These are phyloP conservation scores for Corythornis vintsioides DNA, from an alignment of 2,113 vertebrate genomes.

Conservation along the genomic window DNA sequence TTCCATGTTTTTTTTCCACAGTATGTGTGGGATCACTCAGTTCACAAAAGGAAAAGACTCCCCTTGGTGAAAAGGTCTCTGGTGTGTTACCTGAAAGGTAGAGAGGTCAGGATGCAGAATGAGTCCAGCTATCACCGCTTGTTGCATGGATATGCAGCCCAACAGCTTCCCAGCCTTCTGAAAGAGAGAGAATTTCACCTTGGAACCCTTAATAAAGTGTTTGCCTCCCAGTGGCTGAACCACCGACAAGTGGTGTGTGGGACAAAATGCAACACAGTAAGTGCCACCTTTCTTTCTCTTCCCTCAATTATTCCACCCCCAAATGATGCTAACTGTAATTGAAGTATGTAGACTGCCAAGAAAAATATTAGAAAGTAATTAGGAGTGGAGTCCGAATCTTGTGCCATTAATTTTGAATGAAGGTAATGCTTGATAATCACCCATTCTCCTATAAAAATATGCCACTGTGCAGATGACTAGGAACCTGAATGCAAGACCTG, in stretches of 20 bases:
- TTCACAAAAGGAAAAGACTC: slow-evolving; percentile 81
- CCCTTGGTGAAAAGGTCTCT: slow-evolving; percentile 85
- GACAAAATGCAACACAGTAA: slow-evolving; percentile 98
- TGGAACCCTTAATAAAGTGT: slow-evolving; percentile 96
- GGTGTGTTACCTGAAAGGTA: slow-evolving; percentile 90
- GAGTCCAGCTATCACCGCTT: slow-evolving; percentile 84
- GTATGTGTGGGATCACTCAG: slow-evolving; percentile 77
- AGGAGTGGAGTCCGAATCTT: fast-evolving
- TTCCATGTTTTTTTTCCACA: slow-evolving; percentile 2
- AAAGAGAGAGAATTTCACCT: slow-evolving; percentile 93
- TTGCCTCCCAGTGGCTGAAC: slow-evolving; percentile 98
- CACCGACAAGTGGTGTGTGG: slow-evolving; percentile 97
- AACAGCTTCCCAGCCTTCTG: slow-evolving; percentile 90
- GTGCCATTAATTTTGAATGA: background rate
- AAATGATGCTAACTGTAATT: fast-evolving
- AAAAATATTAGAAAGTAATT: background rate
- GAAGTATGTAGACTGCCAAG: background rate
- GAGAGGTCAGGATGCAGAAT: slow-evolving; percentile 89
- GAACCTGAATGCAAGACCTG: fast-evolving
- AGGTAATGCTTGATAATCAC: background rate
- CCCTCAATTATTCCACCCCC: background rate
- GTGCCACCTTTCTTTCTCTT: background rate
- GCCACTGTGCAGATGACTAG: fast-evolving
- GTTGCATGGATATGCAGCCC: slow-evolving; percentile 89
- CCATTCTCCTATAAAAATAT: background rate